Evolutionary conservation across 1,140 invertebrate species (phyloP), one percentile per base, ranked within the genome.

Genomic region (Meloidogyne hapla): DNA sequence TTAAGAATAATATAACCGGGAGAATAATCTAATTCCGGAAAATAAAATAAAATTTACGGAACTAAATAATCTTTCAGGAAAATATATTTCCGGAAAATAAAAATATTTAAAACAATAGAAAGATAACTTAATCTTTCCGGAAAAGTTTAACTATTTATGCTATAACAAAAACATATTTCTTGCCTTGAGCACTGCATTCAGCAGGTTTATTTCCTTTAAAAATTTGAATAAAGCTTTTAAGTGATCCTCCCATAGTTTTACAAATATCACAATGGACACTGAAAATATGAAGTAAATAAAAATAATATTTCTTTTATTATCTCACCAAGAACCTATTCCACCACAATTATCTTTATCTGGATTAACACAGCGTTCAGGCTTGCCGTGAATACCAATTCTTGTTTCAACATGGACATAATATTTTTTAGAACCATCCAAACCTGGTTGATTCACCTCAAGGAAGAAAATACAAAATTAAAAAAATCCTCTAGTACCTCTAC

Each of bases 181-280:
- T 21, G n/a, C 48, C 48, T 69, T 83, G 40, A 45, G 69, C 75
- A 40, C 77, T 85, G 79, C 84, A 85, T 76, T 85, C 77, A 21
- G 84, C 84, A n/a, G 84, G 84, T 25, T 79, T 62, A 48, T 84
- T 76, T 45, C 81, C 83, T 72, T 85, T 81, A 69, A 77, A 84
- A 62, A 85, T 85, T 79, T 85, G 86, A 21, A 85, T 85, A 72
- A 87, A 85, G 78, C 84, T 87, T 62, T 77, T 75, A 25, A 87
- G 67, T 2, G 70, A 74, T 38, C 86, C 86, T 71, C 86, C 86
- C 76, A 82, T 82, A 2, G 73, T 84, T 23, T 78, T 77, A 77
- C 84, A 85, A 66, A 85, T 87, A 68, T 85, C 84, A 69, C 84
- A 85, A 63, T 85, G 84, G 25, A 85, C 84, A 78, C 83, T 85